Evolutionary conservation across 2,113 vertebrate species (phyloP), one percentile per base, ranked within the genome.

Genomic region (Coreoperca whiteheadi): DNA sequence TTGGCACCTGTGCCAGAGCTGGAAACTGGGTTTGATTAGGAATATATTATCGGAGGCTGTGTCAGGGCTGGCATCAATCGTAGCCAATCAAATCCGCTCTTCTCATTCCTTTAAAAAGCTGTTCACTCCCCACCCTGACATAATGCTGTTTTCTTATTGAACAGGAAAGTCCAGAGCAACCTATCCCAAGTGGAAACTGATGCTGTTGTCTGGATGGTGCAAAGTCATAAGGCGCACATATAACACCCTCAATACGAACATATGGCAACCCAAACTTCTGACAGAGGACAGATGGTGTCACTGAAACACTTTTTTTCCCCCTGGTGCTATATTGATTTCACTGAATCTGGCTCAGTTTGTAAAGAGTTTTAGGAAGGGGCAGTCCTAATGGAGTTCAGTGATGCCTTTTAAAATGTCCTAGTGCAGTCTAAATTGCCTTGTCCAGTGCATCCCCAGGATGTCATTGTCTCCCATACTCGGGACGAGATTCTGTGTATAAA

Each of bases 271-370:
- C 71, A 74, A 66, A 74, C 34, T 37, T 63, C 53, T 30, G 53
- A 41, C 64, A 23, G 51, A 86, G 83, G 57, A 87, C 89, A 87
- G 81, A 86, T 84, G 80, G 83, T 68, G 63, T 74, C 77, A 77
- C 63, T 66, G 73, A 66, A 81, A 63, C 14, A 61, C 43, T 73
- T 63, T 54, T 66, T 66, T 66, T 65, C 70, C 64, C 56, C 32
- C 30, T 4, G 30, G 4, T 50, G 25, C 30, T 67, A 21, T 61
- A 14, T 85, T 68, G 72, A 83, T 81, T 86, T 64, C 23, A 28
- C n/a, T 69, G 20, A 82, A 60, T n/a, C 28, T 21, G 41, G 30
- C 50, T 41, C 20, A 54, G 16, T 43, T 76, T 63, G 32, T 18
- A 3, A 74, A 63, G 48, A 1, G 16, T 59, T 53, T 43, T 75